Evolutionary conservation across 2,888 invertebrate genomes (phyloP), one percentile per base, ranked within the genome.

Genomic region (Helobdella robusta): DNA sequence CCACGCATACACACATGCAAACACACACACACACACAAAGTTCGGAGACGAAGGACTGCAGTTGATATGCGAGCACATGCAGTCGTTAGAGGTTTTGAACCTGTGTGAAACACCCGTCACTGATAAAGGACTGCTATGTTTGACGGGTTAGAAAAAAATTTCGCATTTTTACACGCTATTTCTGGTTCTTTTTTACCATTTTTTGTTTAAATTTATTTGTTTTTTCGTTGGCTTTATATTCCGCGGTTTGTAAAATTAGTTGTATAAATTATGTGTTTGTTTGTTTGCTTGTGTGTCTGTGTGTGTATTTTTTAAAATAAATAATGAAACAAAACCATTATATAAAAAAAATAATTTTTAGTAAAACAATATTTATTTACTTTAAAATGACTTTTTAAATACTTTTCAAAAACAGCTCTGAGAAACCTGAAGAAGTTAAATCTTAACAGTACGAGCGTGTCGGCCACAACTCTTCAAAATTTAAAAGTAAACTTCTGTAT

Each of bases 21-120:
- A n/a, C n/a, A n/a, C n/a, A n/a, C n/a, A n/a, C n/a, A n/a, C n/a
- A n/a, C n/a, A n/a, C n/a, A n/a, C n/a, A n/a, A 84, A 88, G 82
- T 89, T 89, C 79, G 88, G 87, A 35, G 89, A 89, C 76, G 82
- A 84, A 61, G 89, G 89, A 20, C 80, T 89, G 50, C 85, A 87
- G 77, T 81, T 88, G 75, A 86, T 89, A 69, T 86, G 87, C 18
- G 89, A 89, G 75, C 88, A 89, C 75, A 81, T 89, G 64, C 86
- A 86, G 66, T 85, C 86, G 69, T 81, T 89, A 66, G 88, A 89
- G 77, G 87, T 87, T 34, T 82, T 89, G 59, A 89, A 89, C 75
- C 83, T 89, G 48, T 89, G 89, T 79, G 89, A 89, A 78, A 89
- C 89, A 3, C 88, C 86, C 0, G 87, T 89, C 52, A 87, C 88